Evolutionary conservation across 2,888 invertebrate genomes (phyloP).

Genomic region (Eupsilia transversa): DNA sequence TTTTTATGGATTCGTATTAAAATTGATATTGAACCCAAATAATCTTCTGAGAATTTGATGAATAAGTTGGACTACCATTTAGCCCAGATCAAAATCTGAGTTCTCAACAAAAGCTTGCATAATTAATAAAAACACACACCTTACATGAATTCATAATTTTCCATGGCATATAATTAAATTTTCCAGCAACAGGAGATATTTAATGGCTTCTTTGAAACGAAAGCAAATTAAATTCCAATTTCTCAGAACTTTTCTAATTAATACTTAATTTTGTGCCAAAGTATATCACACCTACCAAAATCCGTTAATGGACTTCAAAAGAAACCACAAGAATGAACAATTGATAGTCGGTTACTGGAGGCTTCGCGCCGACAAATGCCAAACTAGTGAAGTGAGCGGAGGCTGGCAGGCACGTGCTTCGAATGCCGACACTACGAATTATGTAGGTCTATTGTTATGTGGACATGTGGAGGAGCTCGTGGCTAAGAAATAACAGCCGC

Average conservation of each 20-base stretch:
- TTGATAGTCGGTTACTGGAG: conserved; percentile 39
- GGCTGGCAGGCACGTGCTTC: conserved; percentile 41
- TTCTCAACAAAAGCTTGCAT: background rate
- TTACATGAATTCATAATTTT: background rate
- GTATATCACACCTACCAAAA: background rate
- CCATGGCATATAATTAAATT: background rate
- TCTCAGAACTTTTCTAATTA: background rate
- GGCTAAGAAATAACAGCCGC: too few species aligned
- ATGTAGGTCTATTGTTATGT: conserved; percentile 18
- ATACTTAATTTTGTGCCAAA: background rate
- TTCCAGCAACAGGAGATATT: background rate
- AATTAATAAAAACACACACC: background rate
- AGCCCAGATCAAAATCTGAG: background rate
- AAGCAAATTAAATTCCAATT: background rate
- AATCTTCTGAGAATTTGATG: conserved; percentile 3
- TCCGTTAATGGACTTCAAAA: conserved; percentile 9
- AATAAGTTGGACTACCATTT: background rate
- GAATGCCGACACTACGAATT: conserved; percentile 51
- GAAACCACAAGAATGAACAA: conserved; percentile 34
- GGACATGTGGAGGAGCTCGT: too few species aligned
- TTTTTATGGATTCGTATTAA: conserved; percentile 5
- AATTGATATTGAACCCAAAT: background rate
- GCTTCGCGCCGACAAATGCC: conserved; percentile 42
- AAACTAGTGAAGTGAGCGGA: conserved; percentile 50
- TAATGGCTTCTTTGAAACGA: background rate